These are phyloP conservation scores for Rhombomys opimus DNA, from an alignment of 2,113 vertebrate species.

Conservation along the genomic window DNA sequence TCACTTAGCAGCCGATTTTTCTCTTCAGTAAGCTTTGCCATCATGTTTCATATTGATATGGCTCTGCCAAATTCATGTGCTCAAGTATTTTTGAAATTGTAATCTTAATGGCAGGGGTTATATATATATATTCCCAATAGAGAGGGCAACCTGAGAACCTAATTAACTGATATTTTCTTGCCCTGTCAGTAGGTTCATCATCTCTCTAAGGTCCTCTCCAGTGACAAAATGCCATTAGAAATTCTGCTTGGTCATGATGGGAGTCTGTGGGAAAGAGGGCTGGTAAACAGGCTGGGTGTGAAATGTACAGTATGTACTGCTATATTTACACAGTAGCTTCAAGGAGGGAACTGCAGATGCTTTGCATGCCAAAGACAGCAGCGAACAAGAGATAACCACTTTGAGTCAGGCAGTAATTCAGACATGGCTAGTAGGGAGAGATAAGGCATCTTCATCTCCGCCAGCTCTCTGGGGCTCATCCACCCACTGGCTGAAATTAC, in stretches of 20 bases:
- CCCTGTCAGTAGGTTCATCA: rapidly evolving
- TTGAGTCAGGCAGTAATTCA: not conserved
- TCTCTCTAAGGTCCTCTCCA: not conserved
- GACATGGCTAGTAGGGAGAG: not conserved
- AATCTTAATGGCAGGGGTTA: not conserved
- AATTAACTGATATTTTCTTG: not conserved
- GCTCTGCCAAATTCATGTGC: not conserved
- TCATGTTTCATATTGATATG: not conserved
- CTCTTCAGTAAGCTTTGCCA: not conserved
- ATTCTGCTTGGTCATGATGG: not conserved
- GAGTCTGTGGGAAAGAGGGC: not conserved
- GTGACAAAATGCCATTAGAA: not conserved
- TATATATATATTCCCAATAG: not conserved
- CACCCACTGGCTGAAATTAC: not conserved
- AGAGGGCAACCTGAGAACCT: not conserved
- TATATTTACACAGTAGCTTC: not conserved
- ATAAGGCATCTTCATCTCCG: slow-evolving; percentile 35
- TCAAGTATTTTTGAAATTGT: not conserved
- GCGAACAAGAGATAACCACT: not conserved
- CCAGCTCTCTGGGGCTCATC: not conserved
- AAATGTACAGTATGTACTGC: not conserved
- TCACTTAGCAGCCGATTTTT: not conserved
- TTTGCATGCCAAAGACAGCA: slow-evolving; percentile 61
- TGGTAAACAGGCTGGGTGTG: not conserved
- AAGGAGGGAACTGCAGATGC: slow-evolving; percentile 24